Evolutionary conservation across 37 sponge, comb jelly and placozoan genomes (phyloP), one percentile per base, ranked within the genome.

Genomic region (Cladorhizidae sp.): DNA sequence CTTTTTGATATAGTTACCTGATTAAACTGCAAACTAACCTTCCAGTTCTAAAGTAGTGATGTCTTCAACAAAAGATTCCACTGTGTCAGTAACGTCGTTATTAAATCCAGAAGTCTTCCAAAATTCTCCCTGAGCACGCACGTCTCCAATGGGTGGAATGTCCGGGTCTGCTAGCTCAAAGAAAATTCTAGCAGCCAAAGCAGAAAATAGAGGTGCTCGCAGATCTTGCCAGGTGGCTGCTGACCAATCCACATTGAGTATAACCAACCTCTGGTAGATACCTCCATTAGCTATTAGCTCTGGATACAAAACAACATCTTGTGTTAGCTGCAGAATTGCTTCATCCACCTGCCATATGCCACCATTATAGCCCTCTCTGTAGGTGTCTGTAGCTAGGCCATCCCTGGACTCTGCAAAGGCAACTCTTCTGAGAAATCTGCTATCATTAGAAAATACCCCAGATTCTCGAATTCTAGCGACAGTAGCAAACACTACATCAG

Each of bases 331-430:
- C 40, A 82, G 73, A 23, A 82, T 64, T 1, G 0, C 38, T 64
- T 82, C 83, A 61, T 82, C 83, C 11, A 82, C 83, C 43, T 82
- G 83, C 83, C 83, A 82, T 25, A 82, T 82, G 2, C 83, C 83
- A 33, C 83, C 83, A 43, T 64, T 11, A 52, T 82, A 82, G 67
- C 74, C 83, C 3, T 71, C 42, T 22, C 43, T 79, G 74, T 41
- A 82, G 9, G 83, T 82, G 65, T 72, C 65, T 3, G 61, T 0
- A 51, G 73, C 83, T 33, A 64, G 32, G 35, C 83, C 83, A 45
- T 82, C 83, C 51, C 83, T 61, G 45, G 74, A 57, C 55, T 84
- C 85, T 3, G 70, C 85, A 55, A 55, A 84, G 2, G 85, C 85
- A 2, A 84, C 37, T 55, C 85, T 67, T 25, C 85, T 35, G 21